These are phyloP conservation scores for Polydrusus tereticollis DNA, from an alignment of 2,888 invertebrate species.

Conservation along the genomic window DNA sequence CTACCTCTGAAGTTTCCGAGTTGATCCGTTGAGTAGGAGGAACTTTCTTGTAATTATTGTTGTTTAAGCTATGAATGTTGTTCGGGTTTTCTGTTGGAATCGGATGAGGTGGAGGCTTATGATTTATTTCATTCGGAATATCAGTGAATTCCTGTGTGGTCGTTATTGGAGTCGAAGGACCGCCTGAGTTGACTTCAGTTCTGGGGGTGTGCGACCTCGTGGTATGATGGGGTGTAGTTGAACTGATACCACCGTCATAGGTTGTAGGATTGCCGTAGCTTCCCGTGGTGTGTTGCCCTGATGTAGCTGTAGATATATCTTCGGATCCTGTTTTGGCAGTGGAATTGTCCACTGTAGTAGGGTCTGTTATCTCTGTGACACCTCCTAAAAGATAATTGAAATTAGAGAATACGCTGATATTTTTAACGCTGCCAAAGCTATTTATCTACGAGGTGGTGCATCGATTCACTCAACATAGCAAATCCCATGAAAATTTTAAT, in stretches of 20 bases:
- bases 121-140: slow-evolving; percentile 39
- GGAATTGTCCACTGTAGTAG: slow-evolving; percentile 49
- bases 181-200: background rate
- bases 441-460: too few relatives aligned
- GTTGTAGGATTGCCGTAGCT: slow-evolving; percentile 21
- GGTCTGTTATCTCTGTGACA: slow-evolving; percentile 46
- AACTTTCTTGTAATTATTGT: slow-evolving; percentile 21
- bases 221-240: slow-evolving; percentile 34
- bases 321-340: slow-evolving; percentile 56
- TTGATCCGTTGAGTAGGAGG: slow-evolving; percentile 65
- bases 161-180: slow-evolving; percentile 39
- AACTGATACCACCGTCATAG: slow-evolving; percentile 18
- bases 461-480: too few relatives aligned
- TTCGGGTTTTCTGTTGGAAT: slow-evolving; percentile 15
- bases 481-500: too few relatives aligned
- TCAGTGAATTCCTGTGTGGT: slow-evolving; percentile 45
- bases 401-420: too few relatives aligned
- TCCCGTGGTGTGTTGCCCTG: slow-evolving; percentile 36
- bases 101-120: background rate
- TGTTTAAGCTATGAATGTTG: slow-evolving; percentile 13
- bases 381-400: slow-evolving; percentile 25
- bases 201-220: slow-evolving; percentile 25
- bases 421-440: too few relatives aligned
- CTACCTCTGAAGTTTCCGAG: slow-evolving; percentile 80
- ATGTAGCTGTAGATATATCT: slow-evolving; percentile 60